Evolutionary conservation across 1,140 invertebrate genomes (phyloP).

Genomic region (Ridgeia piscesae): DNA sequence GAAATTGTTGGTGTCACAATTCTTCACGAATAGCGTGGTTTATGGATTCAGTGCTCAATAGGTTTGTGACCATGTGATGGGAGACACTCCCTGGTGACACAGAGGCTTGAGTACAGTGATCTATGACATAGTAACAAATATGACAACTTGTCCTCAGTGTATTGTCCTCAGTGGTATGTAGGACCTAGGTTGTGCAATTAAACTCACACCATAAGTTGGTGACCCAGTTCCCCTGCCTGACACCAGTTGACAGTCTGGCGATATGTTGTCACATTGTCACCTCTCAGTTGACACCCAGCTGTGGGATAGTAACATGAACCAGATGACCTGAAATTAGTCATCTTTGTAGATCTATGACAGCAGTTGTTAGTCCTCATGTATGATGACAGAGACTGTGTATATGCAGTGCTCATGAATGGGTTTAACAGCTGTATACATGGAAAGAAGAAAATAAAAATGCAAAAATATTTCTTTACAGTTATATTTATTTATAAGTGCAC

Average conservation of each 20-base stretch:
- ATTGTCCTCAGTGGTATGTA: too few species aligned
- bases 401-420: background rate
- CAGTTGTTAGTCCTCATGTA: background rate
- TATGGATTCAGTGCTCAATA: too few species aligned
- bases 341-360: background rate
- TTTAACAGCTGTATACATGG: background rate
- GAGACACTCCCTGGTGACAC: background rate
- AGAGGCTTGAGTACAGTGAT: background rate
- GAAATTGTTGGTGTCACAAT: background rate
- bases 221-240: background rate
- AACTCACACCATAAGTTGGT: background rate
- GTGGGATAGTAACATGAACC: background rate
- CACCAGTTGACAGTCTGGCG: background rate
- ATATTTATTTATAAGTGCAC: too few species aligned
- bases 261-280: conserved; percentile 1
- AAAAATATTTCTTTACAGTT: background rate
- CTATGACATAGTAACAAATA: background rate
- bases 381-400: background rate
- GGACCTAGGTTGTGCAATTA: background rate
- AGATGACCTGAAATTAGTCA: background rate
- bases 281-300: background rate
- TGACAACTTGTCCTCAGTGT: background rate
- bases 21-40: background rate
- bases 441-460: background rate
- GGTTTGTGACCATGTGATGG: background rate